Conservation (phyloP, 2,888 invertebrate genomes). For the Brachyptera risi region DNA sequence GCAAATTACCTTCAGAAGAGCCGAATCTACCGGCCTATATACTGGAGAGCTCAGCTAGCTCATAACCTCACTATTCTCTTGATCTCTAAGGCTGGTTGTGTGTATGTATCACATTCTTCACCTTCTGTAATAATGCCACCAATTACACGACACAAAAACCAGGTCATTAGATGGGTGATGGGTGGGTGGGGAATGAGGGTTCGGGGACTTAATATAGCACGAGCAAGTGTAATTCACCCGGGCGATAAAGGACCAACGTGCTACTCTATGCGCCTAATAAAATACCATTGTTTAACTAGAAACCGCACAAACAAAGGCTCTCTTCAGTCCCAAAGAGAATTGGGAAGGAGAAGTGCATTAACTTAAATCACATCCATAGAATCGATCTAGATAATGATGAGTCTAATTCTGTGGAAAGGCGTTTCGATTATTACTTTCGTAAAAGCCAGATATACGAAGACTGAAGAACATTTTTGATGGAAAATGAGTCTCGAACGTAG, state of each 20-base stretch:
- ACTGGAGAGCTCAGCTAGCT: neutral
- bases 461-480: neutral
- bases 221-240: neutral
- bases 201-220: too few species aligned
- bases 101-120: neutral
- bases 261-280: conserved; percentile 11
- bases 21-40: too few species aligned
- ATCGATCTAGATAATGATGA: conserved; percentile 8
- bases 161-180: neutral
- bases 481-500: neutral
- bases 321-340: neutral
- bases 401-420: neutral
- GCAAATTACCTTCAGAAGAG: conserved; percentile 9
- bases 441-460: conserved; percentile 6
- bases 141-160: conserved; percentile 10
- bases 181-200: neutral
- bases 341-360: conserved; percentile 9
- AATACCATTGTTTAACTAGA: conserved; percentile 15
- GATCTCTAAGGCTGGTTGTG: neutral
- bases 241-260: conserved; percentile 4
- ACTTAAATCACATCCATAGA: conserved; percentile 5
- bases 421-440: conserved; percentile 5
- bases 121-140: neutral
- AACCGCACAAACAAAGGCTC: conserved; percentile 14
- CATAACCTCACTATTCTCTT: neutral